These are phyloP conservation scores for Heliocidaris tuberculata DNA, from an alignment of 35 echinoderm and acorn worm species.

Conservation along the genomic window DNA sequence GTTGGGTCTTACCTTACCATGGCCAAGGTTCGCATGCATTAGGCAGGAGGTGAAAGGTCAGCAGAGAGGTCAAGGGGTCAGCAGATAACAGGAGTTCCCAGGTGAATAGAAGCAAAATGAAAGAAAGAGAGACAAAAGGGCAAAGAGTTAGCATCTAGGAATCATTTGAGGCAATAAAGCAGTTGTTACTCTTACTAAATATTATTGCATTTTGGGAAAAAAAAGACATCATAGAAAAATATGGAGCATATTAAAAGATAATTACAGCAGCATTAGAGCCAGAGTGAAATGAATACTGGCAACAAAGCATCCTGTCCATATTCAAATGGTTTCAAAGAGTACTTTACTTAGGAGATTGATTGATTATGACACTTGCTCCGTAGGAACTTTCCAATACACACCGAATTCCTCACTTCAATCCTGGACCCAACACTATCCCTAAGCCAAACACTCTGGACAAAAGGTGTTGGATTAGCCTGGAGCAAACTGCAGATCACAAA, in stretches of 20 bases:
- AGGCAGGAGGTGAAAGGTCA: constrained; percentile 51
- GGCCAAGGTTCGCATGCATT: constrained; percentile 64
- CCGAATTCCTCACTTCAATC: no score
- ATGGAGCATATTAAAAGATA: not conserved
- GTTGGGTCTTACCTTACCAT: constrained; percentile 88
- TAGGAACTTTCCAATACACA: no score
- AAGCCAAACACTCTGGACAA: no score
- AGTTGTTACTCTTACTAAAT: not conserved
- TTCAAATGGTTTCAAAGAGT: no score
- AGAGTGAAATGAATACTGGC: not conserved
- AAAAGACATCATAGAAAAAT: no score
- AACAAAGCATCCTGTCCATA: no score
- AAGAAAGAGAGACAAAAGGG: constrained; percentile 56
- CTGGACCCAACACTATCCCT: no score
- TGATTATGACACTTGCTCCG: no score
- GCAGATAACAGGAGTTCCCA: not conserved
- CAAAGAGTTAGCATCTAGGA: constrained; percentile 55
- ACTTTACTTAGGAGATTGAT: not conserved
- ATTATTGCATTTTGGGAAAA: not conserved
- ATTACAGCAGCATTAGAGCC: not conserved
- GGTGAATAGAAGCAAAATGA: not conserved
- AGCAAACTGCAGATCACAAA: not conserved
- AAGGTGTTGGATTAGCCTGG: not conserved
- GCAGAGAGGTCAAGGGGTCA: constrained; percentile 32
- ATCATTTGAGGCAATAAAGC: not conserved